Percentiles rank a stretch among this genome's conserved stretches.
Evolutionary conservation across 1,140 invertebrate genomes (phyloP).

Genomic region (Diuraphis noxia): DNA sequence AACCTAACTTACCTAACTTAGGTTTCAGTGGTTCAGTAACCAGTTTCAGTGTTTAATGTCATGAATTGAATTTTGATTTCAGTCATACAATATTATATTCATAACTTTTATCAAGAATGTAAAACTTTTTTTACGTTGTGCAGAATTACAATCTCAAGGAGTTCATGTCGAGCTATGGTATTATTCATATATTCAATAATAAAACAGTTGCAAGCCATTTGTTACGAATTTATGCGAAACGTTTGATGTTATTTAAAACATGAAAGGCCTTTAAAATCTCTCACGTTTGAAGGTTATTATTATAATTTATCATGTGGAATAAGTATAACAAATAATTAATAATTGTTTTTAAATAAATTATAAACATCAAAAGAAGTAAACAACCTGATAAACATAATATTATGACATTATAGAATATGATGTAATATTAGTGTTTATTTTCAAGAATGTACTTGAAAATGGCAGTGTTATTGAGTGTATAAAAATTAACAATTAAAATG

Average conservation of each 20-base stretch:
- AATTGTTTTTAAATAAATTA: not conserved
- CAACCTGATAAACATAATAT: not conserved
- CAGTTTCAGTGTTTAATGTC: not conserved
- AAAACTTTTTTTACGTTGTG: not conserved
- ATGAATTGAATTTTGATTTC: too few relatives aligned
- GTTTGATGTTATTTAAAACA: not conserved
- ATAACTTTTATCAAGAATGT: not conserved
- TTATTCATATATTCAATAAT: conserved; percentile 1
- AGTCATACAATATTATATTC: too few relatives aligned
- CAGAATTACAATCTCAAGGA: not conserved
- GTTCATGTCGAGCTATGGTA: not conserved
- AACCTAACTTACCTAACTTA: not conserved
- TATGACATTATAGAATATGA: not conserved
- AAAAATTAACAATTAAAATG: not conserved
- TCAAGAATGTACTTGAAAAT: not conserved
- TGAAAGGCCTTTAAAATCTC: not conserved
- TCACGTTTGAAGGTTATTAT: not conserved
- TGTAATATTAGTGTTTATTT: not conserved
- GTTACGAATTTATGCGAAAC: not conserved
- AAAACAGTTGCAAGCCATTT: not conserved
- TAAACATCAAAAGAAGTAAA: not conserved
- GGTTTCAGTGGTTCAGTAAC: too few relatives aligned
- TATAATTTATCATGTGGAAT: not conserved
- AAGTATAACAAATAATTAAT: not conserved
- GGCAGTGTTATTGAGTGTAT: not conserved